Base-by-base conservation (phyloP, 2,888 invertebrate genomes). In the Scotopteryx bipunctaria region DNA sequence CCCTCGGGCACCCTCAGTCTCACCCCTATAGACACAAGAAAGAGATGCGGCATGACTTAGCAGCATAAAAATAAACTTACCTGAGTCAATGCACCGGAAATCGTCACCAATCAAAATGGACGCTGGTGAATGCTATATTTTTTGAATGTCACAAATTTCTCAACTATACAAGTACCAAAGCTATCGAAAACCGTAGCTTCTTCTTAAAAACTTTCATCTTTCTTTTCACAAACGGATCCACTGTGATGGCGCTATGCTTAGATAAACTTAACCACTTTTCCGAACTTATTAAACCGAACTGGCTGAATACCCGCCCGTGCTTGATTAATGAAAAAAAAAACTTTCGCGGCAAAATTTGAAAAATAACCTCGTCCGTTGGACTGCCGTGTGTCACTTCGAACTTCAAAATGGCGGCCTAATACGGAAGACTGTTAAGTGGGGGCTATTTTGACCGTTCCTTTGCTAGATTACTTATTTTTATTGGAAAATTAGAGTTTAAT, bases 121-220 rank as follows among this genome's bases (percentile, higher is more conserved):
- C 23, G 36, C 8, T 36, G 37, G 25, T 23, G 36, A 33, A 17
- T n/a, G n/a, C n/a, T n/a, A n/a, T n/a, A n/a, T 17, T 9, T n/a
- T 33, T 46, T 35, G 13, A 21, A 41, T 45, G 36, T 51, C 44
- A 57, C 32, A 31, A 45, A n/a, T 17, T 15, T 27, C 43, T 33
- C 8, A 44, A 43, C 16, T 47, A 25, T 49, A 58, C 42, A 55
- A 55, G 46, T 36, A 33, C 33, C 8, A 61, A 73, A 60, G 69
- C 73, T 90, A 90, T 89, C 41, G 89, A 89, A 70, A 90, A 90
- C 64, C 89, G 83, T 6, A 90, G 66, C 59, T 90, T 90, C 69
- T 90, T 90, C 72, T 90, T 90, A 57, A 90, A 90, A 69, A 88
- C 70, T 89, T 87, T 89, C 89, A 90, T 90, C 66, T 88, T 90